Evolutionary conservation across 2,113 vertebrate species (phyloP).

Genomic region (Mus pahari): DNA sequence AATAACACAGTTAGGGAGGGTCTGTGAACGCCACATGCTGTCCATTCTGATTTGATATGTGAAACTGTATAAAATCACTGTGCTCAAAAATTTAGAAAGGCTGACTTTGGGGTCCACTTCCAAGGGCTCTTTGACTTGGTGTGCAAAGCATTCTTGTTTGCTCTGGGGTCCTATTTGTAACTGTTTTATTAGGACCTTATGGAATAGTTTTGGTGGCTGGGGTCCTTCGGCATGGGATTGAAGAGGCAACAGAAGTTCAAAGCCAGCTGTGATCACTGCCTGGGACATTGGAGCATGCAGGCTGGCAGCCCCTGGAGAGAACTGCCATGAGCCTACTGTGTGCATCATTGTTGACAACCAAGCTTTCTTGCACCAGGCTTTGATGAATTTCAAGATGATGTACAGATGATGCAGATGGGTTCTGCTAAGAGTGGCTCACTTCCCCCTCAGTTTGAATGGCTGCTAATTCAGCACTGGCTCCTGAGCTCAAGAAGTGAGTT

Average conservation of each 20-base stretch:
- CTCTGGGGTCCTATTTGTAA: conserved; percentile 48
- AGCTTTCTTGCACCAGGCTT: not conserved
- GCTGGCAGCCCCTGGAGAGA: not conserved
- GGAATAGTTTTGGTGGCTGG: conserved; percentile 35
- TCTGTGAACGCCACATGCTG: conserved; percentile 21
- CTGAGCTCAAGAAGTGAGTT: not conserved
- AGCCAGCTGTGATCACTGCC: not conserved
- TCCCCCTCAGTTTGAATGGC: not conserved
- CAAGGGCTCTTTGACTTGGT: conserved; percentile 24
- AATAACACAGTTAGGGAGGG: not conserved
- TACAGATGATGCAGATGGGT: not conserved
- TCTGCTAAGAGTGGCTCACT: not conserved
- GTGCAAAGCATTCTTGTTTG: conserved; percentile 54
- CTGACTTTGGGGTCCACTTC: not conserved
- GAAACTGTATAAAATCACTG: conserved; percentile 29
- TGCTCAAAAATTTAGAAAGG: conserved; percentile 44
- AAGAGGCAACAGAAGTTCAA: conserved; percentile 34
- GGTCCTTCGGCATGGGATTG: conserved; percentile 40
- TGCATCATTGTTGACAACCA: not conserved
- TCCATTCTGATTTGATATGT: conserved; percentile 56
- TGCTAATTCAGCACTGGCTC: not conserved
- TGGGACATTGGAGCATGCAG: too few relatives aligned
- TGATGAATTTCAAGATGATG: not conserved
- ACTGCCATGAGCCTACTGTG: not conserved
- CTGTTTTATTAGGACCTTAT: conserved; percentile 38